These are phyloP conservation scores for Itoplectis maculator DNA, from an alignment of 2,888 invertebrate genomes.

Conservation along the genomic window DNA sequence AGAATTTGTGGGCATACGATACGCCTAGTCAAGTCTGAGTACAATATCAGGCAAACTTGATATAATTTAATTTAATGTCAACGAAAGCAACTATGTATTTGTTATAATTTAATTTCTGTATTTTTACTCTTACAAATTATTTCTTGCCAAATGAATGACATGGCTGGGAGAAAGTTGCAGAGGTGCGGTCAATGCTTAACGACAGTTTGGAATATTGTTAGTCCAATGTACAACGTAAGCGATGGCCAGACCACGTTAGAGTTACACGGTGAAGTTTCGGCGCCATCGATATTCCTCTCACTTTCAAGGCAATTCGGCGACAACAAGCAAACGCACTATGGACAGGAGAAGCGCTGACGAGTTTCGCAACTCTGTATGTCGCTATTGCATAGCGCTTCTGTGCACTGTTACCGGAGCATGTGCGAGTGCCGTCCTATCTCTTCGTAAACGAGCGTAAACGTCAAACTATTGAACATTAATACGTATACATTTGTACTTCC, in stretches of 20 bases:
- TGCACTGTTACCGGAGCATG: background rate
- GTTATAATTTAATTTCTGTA: no score
- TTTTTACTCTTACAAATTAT: no score
- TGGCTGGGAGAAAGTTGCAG: slow-evolving; percentile 15
- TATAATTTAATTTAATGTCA: no score
- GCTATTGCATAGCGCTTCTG: background rate
- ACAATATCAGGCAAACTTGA: no score
- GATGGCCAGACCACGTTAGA: slow-evolving; percentile 26
- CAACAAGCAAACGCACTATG: slow-evolving; percentile 32
- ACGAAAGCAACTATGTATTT: no score
- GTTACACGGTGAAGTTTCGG: slow-evolving; percentile 53
- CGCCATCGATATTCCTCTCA: slow-evolving; percentile 47
- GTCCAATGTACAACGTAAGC: background rate
- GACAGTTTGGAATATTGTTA: slow-evolving; percentile 50
- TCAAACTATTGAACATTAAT: background rate
- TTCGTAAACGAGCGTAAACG: background rate
- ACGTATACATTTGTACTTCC: background rate
- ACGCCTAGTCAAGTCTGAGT: no score
- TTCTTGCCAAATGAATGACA: slow-evolving; percentile 7
- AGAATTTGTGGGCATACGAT: no score
- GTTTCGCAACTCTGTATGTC: background rate
- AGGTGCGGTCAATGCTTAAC: slow-evolving; percentile 21
- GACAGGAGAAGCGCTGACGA: background rate
- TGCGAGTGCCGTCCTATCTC: background rate
- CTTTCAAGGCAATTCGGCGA: slow-evolving; percentile 29